Percentiles rank a stretch among this genome's conserved stretches.
These are phyloP conservation scores for Philhelius pedissequus DNA, from an alignment of 2,888 invertebrate species.

Conservation along the genomic window DNA sequence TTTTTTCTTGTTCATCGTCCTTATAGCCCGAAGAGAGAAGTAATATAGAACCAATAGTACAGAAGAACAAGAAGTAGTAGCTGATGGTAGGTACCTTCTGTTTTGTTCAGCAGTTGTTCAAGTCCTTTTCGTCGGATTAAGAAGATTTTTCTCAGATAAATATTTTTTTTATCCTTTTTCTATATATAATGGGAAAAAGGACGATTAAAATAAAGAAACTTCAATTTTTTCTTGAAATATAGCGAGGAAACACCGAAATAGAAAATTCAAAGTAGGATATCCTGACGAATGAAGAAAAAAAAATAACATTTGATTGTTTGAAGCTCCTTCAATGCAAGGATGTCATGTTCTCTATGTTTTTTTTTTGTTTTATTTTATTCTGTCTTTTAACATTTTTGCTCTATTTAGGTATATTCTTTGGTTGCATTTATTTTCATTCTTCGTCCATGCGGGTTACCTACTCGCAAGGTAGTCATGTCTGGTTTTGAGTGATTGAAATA, in stretches of 20 bases:
- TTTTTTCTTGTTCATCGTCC: constrained; percentile 44
- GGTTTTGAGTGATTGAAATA: constrained; percentile 68
- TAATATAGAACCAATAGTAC: not conserved
- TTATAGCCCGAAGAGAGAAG: constrained; percentile 10
- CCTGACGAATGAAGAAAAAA: constrained; percentile 2
- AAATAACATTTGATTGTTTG: constrained; percentile 58
- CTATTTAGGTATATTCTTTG: not conserved
- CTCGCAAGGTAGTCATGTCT: constrained; percentile 48
- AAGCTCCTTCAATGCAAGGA: constrained; percentile 44
- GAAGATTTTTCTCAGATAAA: constrained; percentile 30
- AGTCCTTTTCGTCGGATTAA: constrained; percentile 57
- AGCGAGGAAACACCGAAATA: constrained; percentile 16
- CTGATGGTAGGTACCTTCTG: constrained; percentile 37
- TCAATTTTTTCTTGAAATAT: not conserved
- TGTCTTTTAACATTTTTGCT: constrained; percentile 3
- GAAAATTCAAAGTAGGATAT: constrained; percentile 30
- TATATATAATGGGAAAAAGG: constrained; percentile 2
- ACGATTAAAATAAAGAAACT: constrained; percentile 11
- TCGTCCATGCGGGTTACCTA: constrained; percentile 3
- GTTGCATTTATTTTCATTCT: constrained; percentile 2
- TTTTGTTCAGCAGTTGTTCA: constrained; percentile 49
- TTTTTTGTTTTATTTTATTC: not conserved
- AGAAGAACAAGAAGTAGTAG: not conserved
- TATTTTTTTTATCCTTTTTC: constrained; percentile 16
- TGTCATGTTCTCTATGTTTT: not conserved